Evolutionary conservation across 2,888 invertebrate species (phyloP).

Genomic region (Trichacis sp.): DNA sequence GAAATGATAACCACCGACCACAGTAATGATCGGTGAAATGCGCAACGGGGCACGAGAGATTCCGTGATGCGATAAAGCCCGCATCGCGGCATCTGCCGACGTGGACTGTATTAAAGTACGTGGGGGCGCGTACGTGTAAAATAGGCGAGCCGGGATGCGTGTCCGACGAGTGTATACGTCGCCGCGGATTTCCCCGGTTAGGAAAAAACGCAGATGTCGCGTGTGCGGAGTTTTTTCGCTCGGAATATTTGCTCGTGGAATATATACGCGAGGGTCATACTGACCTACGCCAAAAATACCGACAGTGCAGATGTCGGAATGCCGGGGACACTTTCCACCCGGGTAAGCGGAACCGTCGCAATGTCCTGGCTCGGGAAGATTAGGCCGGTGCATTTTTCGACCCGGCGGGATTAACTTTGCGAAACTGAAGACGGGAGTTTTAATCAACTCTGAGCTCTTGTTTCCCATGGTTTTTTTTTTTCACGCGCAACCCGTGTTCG

Average conservation of each 20-base stretch:
- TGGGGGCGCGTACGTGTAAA: background rate
- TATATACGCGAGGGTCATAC: slow-evolving; percentile 16
- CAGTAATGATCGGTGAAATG: slow-evolving; percentile 57
- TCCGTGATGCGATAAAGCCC: slow-evolving; percentile 61
- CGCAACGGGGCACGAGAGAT: slow-evolving; percentile 56
- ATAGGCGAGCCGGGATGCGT: background rate
- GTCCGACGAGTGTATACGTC: slow-evolving; percentile 9
- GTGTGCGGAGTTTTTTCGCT: slow-evolving; percentile 6
- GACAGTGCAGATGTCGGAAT: background rate
- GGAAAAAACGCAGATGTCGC: slow-evolving; percentile 6
- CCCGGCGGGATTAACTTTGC: no score
- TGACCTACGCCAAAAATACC: background rate
- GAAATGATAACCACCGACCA: slow-evolving; percentile 59
- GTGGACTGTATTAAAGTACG: slow-evolving; percentile 7
- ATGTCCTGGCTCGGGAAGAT: no score
- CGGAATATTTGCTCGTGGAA: slow-evolving; percentile 21
- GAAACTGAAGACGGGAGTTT: no score
- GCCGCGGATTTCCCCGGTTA: slow-evolving; percentile 14
- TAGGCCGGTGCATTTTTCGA: no score
- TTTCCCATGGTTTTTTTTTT: background rate
- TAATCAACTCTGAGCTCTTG: no score
- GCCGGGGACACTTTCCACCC: no score
- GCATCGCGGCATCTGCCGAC: slow-evolving; percentile 64
- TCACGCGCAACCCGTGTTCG: background rate
- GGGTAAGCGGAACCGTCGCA: no score